A percentile compares a stretch with the other conserved stretches of the same genome.
phyloP scores from a whole-genome alignment of 2,888 invertebrate genomes.

The Sarcophaga variegata region DNA sequence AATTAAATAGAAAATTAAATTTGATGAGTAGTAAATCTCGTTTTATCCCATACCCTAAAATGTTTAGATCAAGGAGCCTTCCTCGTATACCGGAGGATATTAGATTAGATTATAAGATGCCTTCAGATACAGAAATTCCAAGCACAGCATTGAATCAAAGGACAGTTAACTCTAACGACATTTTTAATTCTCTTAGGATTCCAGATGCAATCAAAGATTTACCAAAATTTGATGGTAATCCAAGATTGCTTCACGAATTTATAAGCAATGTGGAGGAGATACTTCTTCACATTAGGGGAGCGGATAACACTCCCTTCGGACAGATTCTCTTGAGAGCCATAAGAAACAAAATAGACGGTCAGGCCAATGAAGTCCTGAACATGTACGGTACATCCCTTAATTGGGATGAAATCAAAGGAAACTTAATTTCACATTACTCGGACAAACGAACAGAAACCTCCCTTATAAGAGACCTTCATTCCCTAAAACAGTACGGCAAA shows the following conservation, averaged over 20 bases:
- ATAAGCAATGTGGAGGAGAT: slow-evolving; percentile 31
- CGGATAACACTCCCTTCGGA: slow-evolving; percentile 8
- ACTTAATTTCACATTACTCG: slow-evolving; percentile 65
- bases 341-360: slow-evolving; percentile 14
- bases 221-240: neutral
- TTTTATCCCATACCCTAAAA: no score
- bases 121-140: neutral
- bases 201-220: slow-evolving; percentile 4
- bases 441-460: slow-evolving; percentile 67
- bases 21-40: no score
- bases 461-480: slow-evolving; percentile 64
- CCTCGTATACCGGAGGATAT: neutral
- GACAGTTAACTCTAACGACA: neutral
- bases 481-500: slow-evolving; percentile 48
- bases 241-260: slow-evolving; percentile 12
- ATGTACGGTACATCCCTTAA: no score
- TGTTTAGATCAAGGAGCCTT: neutral
- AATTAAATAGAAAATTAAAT: no score
- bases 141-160: neutral
- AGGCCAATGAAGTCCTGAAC: slow-evolving; percentile 22
- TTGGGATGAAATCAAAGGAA: slow-evolving; percentile 56
- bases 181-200: neutral
- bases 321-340: neutral
- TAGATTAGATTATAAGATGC: neutral
- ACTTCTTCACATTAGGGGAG: slow-evolving; percentile 11